Conservation (phyloP, 2,888 invertebrate species). For the Craniophora ligustri region DNA sequence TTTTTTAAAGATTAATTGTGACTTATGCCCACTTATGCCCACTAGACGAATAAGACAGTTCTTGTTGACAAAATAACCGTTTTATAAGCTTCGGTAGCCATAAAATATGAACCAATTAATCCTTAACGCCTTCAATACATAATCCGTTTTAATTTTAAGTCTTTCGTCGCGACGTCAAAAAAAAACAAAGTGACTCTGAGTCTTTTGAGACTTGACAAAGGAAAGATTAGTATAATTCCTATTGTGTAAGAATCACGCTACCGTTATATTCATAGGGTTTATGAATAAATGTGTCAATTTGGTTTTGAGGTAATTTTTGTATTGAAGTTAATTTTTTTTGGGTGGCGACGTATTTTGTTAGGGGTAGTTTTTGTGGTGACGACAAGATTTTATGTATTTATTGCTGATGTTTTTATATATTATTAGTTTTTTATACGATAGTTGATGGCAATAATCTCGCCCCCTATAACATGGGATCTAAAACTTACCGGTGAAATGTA, state of each 20-base stretch:
- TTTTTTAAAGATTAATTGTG: no score
- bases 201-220: slow-evolving; percentile 57
- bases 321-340: slow-evolving; percentile 2
- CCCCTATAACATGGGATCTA: no score
- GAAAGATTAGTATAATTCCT: slow-evolving; percentile 63
- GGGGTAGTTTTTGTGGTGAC: no score
- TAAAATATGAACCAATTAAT: slow-evolving; percentile 12
- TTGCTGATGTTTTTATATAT: no score
- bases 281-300: slow-evolving; percentile 46
- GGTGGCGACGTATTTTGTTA: background rate
- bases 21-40: no score
- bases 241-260: slow-evolving; percentile 62
- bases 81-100: slow-evolving; percentile 19
- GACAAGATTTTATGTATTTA: no score
- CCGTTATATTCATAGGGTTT: slow-evolving; percentile 42
- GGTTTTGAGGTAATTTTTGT: slow-evolving; percentile 19
- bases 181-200: slow-evolving; percentile 46
- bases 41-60: no score
- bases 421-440: no score
- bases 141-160: slow-evolving; percentile 22
- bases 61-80: background rate
- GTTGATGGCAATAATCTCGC: no score
- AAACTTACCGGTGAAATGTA: no score
- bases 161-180: slow-evolving; percentile 15
- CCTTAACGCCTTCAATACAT: slow-evolving; percentile 7